phyloP scores from a whole-genome alignment of 1,140 invertebrate species.

The fruit fly (Drosophila melanogaster) region DNA sequence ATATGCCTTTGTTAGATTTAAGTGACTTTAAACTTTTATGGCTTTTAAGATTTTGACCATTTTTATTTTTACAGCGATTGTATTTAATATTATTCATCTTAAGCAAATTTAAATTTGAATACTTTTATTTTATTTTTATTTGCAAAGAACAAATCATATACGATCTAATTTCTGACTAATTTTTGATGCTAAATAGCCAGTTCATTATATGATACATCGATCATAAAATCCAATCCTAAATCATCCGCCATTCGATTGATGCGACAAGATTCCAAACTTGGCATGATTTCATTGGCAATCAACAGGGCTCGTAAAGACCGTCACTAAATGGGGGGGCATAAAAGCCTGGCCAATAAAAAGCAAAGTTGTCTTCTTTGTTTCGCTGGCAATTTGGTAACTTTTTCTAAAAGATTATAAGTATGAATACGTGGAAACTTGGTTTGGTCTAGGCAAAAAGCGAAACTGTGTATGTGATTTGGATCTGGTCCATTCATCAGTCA shows the following conservation, averaged over 20 bases:
- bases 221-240: slow-evolving; percentile 35
- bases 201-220: slow-evolving; percentile 41
- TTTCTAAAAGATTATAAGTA: slow-evolving; percentile 49
- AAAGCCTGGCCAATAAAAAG: slow-evolving; percentile 59
- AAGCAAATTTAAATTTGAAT: background rate
- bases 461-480: slow-evolving; percentile 33
- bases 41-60: slow-evolving; percentile 2
- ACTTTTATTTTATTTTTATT: background rate
- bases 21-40: too few relatives aligned
- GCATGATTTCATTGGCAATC: slow-evolving; percentile 50
- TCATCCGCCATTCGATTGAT: slow-evolving; percentile 42
- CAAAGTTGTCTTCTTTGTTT: slow-evolving; percentile 44
- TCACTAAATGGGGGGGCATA: slow-evolving; percentile 52
- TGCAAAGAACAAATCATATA: background rate
- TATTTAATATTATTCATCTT: background rate
- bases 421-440: slow-evolving; percentile 69
- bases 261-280: slow-evolving; percentile 36
- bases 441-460: slow-evolving; percentile 40
- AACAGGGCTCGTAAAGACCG: slow-evolving; percentile 50
- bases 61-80: background rate
- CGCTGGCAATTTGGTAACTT: slow-evolving; percentile 54
- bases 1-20: slow-evolving; percentile 17
- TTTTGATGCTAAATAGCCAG: slow-evolving; percentile 17
- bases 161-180: slow-evolving; percentile 27
- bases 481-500: slow-evolving; percentile 45